Base-by-base conservation (phyloP, 2,113 vertebrate genomes). In the Zosterops lateralis region DNA sequence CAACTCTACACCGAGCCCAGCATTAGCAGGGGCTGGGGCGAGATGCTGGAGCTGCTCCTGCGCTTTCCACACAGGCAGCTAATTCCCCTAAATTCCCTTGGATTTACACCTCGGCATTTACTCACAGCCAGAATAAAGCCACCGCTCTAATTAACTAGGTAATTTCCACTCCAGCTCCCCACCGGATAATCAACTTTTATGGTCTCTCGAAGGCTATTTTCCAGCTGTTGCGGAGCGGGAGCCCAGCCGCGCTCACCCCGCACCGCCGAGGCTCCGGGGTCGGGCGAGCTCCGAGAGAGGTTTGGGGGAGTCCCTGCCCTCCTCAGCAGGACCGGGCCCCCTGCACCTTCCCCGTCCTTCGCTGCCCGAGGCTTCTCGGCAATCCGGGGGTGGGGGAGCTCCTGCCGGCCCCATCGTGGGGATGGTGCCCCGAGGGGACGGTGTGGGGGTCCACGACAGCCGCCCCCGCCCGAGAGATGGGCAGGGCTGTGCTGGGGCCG, bases 51-150 rank as follows among this genome's bases (percentile, higher is more conserved):
- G 94, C 68, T n/a, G 92, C 25, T 51, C 42, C 53, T 44, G 81
- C 94, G 18, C 91, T 97, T 96, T 94, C 92, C 96, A 67, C 82
- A 10, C 15, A 64, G 70, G 93, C 71, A 94, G 93, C 87, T 97
- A 97, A 97, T 97, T 97, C 96, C 94, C 89, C 83, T 89, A 92
- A 97, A 98, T 97, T 97, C 97, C 95, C 94, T 17, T 58, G 98
- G 98, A 98, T 98, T 98, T 98, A 95, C 98, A 98, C 98, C 96
- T 97, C 94, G 79, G 62, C 78, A 56, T 93, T 97, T 95, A 96
- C 96, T 90, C 58, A 72, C 88, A 92, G 96, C 31, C 29, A 86
- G 95, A 96, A 90, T 93, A 93, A 82, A 87, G 54, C 78, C 90
- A 92, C 90, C 34, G 81, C 76, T 93, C 97, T 98, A 96, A 98